A percentile compares a stretch with the other conserved stretches of the same genome.
These are phyloP conservation scores for Drosophila pectinifera DNA, from an alignment of 1,140 invertebrate genomes.

Conservation along the genomic window DNA sequence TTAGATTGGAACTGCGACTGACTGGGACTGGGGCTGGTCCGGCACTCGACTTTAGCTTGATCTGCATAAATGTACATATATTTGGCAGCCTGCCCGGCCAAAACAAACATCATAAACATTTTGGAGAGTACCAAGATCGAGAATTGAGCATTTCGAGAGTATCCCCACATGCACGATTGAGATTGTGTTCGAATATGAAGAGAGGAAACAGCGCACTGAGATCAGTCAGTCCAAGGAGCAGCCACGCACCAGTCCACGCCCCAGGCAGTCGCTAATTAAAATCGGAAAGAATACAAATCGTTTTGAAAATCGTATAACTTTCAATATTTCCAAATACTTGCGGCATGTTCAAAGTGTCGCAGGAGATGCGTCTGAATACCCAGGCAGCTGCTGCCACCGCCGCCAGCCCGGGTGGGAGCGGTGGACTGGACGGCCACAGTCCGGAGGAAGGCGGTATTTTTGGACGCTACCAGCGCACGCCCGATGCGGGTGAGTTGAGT, in stretches of 20 bases:
- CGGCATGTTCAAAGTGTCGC: slow-evolving; percentile 81
- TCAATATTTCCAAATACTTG: slow-evolving; percentile 15
- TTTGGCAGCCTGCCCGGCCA: slow-evolving; percentile 63
- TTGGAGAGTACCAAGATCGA: slow-evolving; percentile 34
- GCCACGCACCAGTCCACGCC: slow-evolving; percentile 35
- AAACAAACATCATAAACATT: slow-evolving; percentile 58
- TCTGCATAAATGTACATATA: slow-evolving; percentile 8
- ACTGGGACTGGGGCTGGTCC: not conserved
- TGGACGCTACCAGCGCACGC: slow-evolving; percentile 82
- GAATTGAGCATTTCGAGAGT: slow-evolving; percentile 47
- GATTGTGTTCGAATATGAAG: slow-evolving; percentile 12
- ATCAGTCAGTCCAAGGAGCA: slow-evolving; percentile 64
- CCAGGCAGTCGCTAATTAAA: slow-evolving; percentile 36
- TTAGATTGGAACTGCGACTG: slow-evolving; percentile 18
- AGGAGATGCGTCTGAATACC: slow-evolving; percentile 80
- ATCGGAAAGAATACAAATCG: slow-evolving; percentile 37
- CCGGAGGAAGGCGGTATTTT: slow-evolving; percentile 73
- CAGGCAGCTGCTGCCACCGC: slow-evolving; percentile 21
- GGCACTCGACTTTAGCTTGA: slow-evolving; percentile 1
- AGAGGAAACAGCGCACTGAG: slow-evolving; percentile 27
- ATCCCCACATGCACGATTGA: slow-evolving; percentile 15
- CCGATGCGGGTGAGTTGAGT: slow-evolving; percentile 77
- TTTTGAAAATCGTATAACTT: slow-evolving; percentile 42
- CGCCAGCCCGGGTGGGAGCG: slow-evolving; percentile 25
- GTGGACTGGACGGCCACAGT: slow-evolving; percentile 42